Conservation (phyloP, 2,797 vertebrate genomes). For the Ctenosaura bakeri region DNA sequence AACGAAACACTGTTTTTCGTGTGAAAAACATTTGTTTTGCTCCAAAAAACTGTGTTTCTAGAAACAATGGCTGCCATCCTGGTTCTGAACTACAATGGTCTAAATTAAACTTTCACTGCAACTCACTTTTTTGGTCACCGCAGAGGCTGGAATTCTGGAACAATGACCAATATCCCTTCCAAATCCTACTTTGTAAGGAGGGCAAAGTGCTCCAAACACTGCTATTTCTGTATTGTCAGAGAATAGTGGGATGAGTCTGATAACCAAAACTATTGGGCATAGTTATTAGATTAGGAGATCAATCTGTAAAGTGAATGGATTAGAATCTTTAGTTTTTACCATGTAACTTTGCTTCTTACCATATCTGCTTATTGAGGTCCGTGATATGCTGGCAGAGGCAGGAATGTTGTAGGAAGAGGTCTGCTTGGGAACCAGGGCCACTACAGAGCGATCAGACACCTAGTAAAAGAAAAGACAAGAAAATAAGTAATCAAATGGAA, state of each 20-base stretch:
- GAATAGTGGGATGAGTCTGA: not conserved
- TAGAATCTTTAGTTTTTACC: not conserved
- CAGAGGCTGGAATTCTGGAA: too few relatives aligned
- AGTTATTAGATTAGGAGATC: not conserved
- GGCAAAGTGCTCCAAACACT: too few relatives aligned
- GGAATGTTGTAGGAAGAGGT: conserved; percentile 99
- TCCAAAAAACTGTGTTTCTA: too few relatives aligned
- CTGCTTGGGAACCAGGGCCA: conserved; percentile 97
- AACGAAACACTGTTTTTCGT: too few relatives aligned
- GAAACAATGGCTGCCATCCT: too few relatives aligned
- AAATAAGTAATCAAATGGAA: conserved; percentile 1
- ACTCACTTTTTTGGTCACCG: too few relatives aligned
- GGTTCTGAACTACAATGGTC: too few relatives aligned
- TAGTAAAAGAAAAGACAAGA: conserved; percentile 66
- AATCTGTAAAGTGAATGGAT: not conserved
- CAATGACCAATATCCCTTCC: too few relatives aligned
- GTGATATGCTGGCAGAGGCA: conserved; percentile 94
- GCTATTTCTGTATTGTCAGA: too few relatives aligned
- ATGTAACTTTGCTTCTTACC: conserved; percentile 81
- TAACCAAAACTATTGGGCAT: not conserved
- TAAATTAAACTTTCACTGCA: too few relatives aligned
- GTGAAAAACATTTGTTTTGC: too few relatives aligned
- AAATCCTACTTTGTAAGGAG: too few relatives aligned
- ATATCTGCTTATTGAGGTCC: conserved; percentile 96
- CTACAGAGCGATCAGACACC: conserved; percentile 96